Conservation (phyloP, 2,888 invertebrate genomes). For the Hirtodrosophila histrioides region DNA sequence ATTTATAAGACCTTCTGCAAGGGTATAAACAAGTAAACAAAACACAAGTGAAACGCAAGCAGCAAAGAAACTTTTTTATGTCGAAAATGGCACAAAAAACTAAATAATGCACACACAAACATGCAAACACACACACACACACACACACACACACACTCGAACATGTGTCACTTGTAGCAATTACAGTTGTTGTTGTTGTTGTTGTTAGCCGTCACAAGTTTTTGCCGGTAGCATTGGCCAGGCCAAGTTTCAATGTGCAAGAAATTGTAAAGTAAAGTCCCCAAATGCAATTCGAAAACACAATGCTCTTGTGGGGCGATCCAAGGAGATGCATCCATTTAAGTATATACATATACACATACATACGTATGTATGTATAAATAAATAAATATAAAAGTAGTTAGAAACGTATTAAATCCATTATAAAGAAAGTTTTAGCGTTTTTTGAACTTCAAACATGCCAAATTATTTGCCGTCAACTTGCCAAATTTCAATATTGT, state of each 20-base stretch:
- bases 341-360: no score
- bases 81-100: slow-evolving; percentile 34
- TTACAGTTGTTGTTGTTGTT: slow-evolving; percentile 18
- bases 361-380: no score
- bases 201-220: slow-evolving; percentile 4
- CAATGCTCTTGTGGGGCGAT: no score
- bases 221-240: slow-evolving; percentile 3
- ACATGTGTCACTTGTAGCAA: slow-evolving; percentile 17
- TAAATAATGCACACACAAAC: slow-evolving; percentile 53
- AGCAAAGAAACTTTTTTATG: slow-evolving; percentile 10
- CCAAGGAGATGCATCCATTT: no score
- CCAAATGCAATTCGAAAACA: not conserved
- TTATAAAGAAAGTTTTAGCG: no score
- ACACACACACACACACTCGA: slow-evolving; percentile 5
- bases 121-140: slow-evolving; percentile 3
- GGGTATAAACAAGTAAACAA: slow-evolving; percentile 16
- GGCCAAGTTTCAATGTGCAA: not conserved
- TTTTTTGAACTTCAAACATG: no score
- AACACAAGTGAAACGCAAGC: slow-evolving; percentile 26
- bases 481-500: no score
- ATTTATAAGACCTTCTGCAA: not conserved
- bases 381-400: no score
- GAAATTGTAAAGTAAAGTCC: slow-evolving; percentile 1
- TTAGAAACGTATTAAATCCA: no score
- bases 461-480: no score